Base-by-base conservation (phyloP, 2,888 invertebrate species). In the Synanthedon vespiformis region DNA sequence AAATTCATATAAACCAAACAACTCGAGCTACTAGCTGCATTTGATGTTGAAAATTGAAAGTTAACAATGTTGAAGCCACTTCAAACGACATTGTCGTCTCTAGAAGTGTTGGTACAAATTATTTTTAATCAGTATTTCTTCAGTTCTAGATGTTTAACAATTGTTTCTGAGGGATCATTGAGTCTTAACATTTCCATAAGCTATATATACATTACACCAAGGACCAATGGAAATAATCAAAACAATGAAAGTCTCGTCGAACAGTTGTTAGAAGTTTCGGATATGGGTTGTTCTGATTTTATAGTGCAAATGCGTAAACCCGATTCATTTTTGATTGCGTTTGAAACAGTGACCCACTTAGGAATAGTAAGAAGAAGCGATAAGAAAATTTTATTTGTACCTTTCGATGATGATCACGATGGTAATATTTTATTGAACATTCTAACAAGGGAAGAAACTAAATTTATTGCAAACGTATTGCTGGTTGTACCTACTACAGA, bases 211-310 rank as follows among this genome's bases (percentile, higher is more conserved):
- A 63, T 83, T 18, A 53, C 57, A 40, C 67, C 67, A 3, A 10
- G 10, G 34, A 34, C 34, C 34, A 34, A 34, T 34, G 34, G 34
- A 34, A 34, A 34, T 34, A 34, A 10, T 10, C 66, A 70, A 54
- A 59, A 61, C 2, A 64, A 59, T 44, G 60, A 65, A 34, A 59
- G 61, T 53, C 57, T 83, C 0, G 57, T 63, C 8, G 52, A 67
- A 10, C 66, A 72, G 50, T 60, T 85, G 56, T 53, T 80, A 1
- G 57, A 68, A 22, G 71, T 75, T 1, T 80, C 82, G 1, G 87
- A 88, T 68, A 74, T 70, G 48, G 88, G 87, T 11, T 89, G 89
- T 64, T 84, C 85, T 11, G 88, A 85, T 67, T 88, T 84, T 54
- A 67, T 88, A 4, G 71, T 88, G 10, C 67, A 67, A 57, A 67